Percentiles rank a stretch among this genome's conserved stretches.
Evolutionary conservation across 2,888 invertebrate species (phyloP).

Genomic region (Gymnoscelis rufifasciata): DNA sequence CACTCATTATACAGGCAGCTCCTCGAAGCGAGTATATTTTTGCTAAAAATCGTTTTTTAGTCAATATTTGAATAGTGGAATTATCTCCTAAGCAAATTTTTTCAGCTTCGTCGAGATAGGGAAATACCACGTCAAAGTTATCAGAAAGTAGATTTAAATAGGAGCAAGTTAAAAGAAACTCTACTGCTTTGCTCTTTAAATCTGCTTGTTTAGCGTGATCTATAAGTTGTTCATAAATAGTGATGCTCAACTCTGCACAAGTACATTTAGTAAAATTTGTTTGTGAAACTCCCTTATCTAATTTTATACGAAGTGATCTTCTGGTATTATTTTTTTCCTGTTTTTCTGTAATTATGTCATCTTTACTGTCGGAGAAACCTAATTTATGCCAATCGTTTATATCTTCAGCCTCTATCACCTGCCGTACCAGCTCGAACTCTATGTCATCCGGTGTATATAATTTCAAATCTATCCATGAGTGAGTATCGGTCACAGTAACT

Average conservation of each 20-base stretch:
- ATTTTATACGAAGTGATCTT: conserved; percentile 42
- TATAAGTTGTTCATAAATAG: conserved; percentile 60
- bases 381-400: conserved; percentile 56
- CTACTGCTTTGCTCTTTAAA: conserved; percentile 53
- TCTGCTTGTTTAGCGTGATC: conserved; percentile 64
- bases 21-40: conserved; percentile 58
- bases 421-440: conserved; percentile 54
- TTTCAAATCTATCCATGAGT: conserved; percentile 21
- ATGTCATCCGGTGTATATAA: conserved; percentile 23
- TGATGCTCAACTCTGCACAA: conserved; percentile 59
- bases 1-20: conserved; percentile 45
- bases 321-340: conserved; percentile 33
- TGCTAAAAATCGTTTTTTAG: conserved; percentile 51
- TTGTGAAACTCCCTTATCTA: conserved; percentile 57
- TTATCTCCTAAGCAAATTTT: conserved; percentile 37
- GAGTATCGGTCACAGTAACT: conserved; percentile 50
- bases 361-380: conserved; percentile 55
- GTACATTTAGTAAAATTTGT: conserved; percentile 58
- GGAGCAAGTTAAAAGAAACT: conserved; percentile 53
- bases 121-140: conserved; percentile 44
- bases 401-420: conserved; percentile 51
- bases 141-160: conserved; percentile 52
- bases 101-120: conserved; percentile 57
- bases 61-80: conserved; percentile 28
- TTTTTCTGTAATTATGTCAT: conserved; percentile 33